These are phyloP conservation scores for Pandemis corylana DNA, from an alignment of 2,888 invertebrate species.

Conservation along the genomic window DNA sequence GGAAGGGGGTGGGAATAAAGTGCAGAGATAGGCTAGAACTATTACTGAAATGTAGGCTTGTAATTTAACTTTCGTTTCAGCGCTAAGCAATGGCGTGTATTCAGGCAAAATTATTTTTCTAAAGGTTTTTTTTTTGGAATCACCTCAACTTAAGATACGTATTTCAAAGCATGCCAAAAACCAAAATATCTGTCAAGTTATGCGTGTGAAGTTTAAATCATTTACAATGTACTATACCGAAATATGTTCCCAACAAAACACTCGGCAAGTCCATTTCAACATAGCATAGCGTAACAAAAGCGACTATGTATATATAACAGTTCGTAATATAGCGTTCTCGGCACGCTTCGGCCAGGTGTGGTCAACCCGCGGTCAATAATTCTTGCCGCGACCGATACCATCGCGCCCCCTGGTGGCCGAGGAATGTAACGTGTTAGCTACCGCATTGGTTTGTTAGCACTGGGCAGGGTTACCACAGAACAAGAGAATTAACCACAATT, in stretches of 20 bases:
- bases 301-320: not conserved
- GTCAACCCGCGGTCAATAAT: slow-evolving; percentile 53
- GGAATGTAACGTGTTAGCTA: slow-evolving; percentile 40
- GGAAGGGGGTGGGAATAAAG: slow-evolving; percentile 18
- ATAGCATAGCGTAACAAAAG: not conserved
- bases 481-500: not conserved
- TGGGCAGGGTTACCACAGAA: slow-evolving; percentile 36
- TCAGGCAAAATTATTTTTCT: too few relatives aligned
- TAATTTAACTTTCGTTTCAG: not conserved
- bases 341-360: slow-evolving; percentile 40
- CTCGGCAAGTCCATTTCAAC: not conserved
- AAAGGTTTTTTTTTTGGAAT: too few relatives aligned
- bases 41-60: not conserved
- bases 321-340: not conserved
- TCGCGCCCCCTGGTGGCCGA: slow-evolving; percentile 57
- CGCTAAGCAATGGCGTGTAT: too few relatives aligned
- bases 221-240: not conserved
- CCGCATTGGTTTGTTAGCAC: slow-evolving; percentile 34
- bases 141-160: too few relatives aligned
- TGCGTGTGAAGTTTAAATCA: not conserved
- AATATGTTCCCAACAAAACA: not conserved
- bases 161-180: too few relatives aligned
- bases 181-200: too few relatives aligned
- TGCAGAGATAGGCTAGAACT: slow-evolving; percentile 12
- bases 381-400: slow-evolving; percentile 61